These are phyloP conservation scores for Trachelipus rathkii DNA, from an alignment of 1,140 invertebrate genomes.

Conservation along the genomic window DNA sequence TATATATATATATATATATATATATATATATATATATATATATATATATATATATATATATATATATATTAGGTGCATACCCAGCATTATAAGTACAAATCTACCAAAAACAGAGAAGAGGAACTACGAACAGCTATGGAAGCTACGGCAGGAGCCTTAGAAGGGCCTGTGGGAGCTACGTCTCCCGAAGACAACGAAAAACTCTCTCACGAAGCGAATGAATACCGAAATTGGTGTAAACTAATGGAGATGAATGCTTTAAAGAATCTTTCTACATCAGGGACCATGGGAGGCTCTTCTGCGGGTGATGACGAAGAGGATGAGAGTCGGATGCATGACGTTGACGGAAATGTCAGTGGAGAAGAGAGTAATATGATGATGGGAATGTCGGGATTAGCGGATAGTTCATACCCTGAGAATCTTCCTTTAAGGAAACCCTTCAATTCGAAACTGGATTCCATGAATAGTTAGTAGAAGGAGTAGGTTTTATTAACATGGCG, in stretches of 20 bases:
- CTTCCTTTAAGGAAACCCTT: neutral
- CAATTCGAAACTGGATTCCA: neutral
- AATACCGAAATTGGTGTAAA: constrained; percentile 45
- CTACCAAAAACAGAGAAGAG: constrained; percentile 42
- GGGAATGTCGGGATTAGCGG: neutral
- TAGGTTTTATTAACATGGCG: neutral
- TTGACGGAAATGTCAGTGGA: neutral
- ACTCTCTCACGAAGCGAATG: constrained; percentile 43
- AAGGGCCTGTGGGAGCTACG: constrained; percentile 25
- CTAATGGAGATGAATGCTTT: constrained; percentile 45
- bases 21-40: no score
- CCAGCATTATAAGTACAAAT: constrained; percentile 45
- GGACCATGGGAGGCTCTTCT: constrained; percentile 1
- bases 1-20: no score
- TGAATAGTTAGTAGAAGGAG: neutral
- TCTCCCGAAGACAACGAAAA: constrained; percentile 38
- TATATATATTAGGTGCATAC: constrained; percentile 39
- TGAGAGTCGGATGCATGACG: neutral
- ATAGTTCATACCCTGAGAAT: neutral
- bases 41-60: no score
- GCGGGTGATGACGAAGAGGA: neutral
- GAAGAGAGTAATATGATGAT: neutral
- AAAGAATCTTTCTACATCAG: constrained; percentile 38
- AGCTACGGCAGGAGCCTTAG: constrained; percentile 35
- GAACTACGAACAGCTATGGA: constrained; percentile 43